Percentiles rank a stretch among this genome's conserved stretches.
phyloP scores from a whole-genome alignment of 2,113 vertebrate genomes.

The Elaphurus davidianus region DNA sequence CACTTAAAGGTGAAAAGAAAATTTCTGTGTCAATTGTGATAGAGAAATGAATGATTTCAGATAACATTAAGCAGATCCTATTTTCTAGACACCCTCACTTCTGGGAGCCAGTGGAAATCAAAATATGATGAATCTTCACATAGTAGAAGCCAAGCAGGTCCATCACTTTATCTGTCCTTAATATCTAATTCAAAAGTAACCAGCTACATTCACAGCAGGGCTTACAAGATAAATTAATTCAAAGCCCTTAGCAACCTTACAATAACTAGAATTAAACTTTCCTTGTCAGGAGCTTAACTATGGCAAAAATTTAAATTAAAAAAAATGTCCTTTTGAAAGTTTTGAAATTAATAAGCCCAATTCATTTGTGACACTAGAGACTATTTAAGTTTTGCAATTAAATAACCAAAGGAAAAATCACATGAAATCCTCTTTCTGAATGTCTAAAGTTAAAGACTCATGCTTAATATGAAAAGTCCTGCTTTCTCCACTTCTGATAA shows the following conservation, averaged over 20 bases:
- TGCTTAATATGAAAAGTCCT: neutral
- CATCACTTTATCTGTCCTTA: constrained; percentile 66
- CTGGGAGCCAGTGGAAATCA: constrained; percentile 44
- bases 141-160: constrained; percentile 17
- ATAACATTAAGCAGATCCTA: neutral
- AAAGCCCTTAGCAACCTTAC: constrained; percentile 77
- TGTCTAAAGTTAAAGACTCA: constrained; percentile 34
- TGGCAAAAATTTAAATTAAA: constrained; percentile 49
- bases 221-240: constrained; percentile 78
- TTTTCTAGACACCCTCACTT: constrained; percentile 35
- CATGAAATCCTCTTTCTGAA: constrained; percentile 4
- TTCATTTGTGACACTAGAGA: constrained; percentile 42
- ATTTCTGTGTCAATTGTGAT: neutral
- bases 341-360: constrained; percentile 61
- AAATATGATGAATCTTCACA: constrained; percentile 48
- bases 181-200: constrained; percentile 79
- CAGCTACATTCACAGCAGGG: constrained; percentile 75
- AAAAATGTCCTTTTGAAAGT: constrained; percentile 53
- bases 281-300: constrained; percentile 59
- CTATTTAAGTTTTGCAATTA: constrained; percentile 46
- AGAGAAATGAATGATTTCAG: constrained; percentile 31
- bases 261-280: constrained; percentile 70
- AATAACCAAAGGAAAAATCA: constrained; percentile 15
- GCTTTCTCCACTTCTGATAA: neutral
- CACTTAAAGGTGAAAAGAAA: constrained; percentile 11